phyloP scores from a whole-genome alignment of 2,888 invertebrate genomes.

The Zeuzera pyrina region DNA sequence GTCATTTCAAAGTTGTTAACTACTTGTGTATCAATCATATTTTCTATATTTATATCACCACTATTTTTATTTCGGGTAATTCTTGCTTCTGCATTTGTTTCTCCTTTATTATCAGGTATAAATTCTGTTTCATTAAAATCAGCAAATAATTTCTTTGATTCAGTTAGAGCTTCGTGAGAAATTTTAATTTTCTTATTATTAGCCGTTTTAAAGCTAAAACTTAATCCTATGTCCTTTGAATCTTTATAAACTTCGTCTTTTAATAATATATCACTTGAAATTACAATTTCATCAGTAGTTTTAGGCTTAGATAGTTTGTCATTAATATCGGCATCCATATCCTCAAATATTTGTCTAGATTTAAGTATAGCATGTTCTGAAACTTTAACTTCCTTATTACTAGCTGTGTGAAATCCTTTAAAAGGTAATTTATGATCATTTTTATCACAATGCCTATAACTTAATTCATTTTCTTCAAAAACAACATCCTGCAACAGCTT shows the following conservation, averaged over 20 bases:
- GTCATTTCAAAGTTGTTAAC: constrained; percentile 47
- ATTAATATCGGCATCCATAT: constrained; percentile 19
- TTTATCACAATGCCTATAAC: too few species aligned
- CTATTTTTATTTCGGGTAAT: too few species aligned
- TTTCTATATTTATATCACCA: constrained; percentile 14
- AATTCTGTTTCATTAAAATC: constrained; percentile 6
- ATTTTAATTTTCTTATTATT: constrained; percentile 23
- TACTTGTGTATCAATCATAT: constrained; percentile 44
- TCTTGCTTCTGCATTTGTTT: too few species aligned
- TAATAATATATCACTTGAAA: background rate
- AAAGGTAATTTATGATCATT: too few species aligned
- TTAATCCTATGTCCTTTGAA: background rate
- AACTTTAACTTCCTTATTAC: constrained; percentile 23
- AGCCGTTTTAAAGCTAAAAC: constrained; percentile 23
- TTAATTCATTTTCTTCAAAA: constrained; percentile 24
- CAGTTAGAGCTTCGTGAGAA: constrained; percentile 14
- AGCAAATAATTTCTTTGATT: constrained; percentile 24
- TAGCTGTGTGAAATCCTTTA: constrained; percentile 26
- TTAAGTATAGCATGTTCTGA: constrained; percentile 31
- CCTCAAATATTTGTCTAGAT: constrained; percentile 33
- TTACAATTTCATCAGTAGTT: background rate
- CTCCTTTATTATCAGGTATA: too few species aligned
- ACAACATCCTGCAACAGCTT: constrained; percentile 31
- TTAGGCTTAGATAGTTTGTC: background rate
- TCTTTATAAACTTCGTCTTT: constrained; percentile 1